A percentile compares a stretch with the other conserved stretches of the same genome.
Conservation (phyloP, 2,113 vertebrate species). For the Scomber colias region DNA sequence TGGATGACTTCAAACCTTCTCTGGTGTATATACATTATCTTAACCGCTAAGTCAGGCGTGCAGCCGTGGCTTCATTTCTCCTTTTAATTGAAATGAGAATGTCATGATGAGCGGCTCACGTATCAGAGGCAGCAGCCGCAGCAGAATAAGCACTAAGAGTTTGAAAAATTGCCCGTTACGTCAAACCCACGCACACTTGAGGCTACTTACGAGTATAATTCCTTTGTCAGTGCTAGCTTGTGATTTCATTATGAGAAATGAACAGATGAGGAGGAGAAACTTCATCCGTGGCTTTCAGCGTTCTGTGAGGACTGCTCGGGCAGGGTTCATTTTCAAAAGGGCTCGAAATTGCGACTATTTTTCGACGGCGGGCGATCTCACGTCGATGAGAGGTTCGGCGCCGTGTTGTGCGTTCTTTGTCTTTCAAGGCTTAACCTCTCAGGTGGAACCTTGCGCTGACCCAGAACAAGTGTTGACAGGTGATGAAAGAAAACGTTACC, state of each 20-base stretch:
- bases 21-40: constrained; percentile 45
- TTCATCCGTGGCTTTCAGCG: not conserved
- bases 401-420: not conserved
- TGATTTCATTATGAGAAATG: constrained; percentile 37
- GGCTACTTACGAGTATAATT: constrained; percentile 26
- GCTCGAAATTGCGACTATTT: not conserved
- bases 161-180: constrained; percentile 16
- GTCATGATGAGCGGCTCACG: constrained; percentile 37
- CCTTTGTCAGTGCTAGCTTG: constrained; percentile 19
- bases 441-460: constrained; percentile 20
- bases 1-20: constrained; percentile 38
- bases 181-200: constrained; percentile 39
- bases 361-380: not conserved
- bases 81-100: constrained; percentile 69
- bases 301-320: not conserved
- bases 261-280: constrained; percentile 12
- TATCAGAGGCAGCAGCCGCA: constrained; percentile 37
- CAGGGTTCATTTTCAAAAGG: not conserved
- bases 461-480: constrained; percentile 50
- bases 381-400: constrained; percentile 6
- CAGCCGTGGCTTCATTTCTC: constrained; percentile 31
- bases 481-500: constrained; percentile 66
- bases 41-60: constrained; percentile 39
- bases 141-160: constrained; percentile 31
- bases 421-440: constrained; percentile 22